These are phyloP conservation scores for Nemapogon koenigi DNA, from an alignment of 2,888 invertebrate genomes.

Conservation along the genomic window DNA sequence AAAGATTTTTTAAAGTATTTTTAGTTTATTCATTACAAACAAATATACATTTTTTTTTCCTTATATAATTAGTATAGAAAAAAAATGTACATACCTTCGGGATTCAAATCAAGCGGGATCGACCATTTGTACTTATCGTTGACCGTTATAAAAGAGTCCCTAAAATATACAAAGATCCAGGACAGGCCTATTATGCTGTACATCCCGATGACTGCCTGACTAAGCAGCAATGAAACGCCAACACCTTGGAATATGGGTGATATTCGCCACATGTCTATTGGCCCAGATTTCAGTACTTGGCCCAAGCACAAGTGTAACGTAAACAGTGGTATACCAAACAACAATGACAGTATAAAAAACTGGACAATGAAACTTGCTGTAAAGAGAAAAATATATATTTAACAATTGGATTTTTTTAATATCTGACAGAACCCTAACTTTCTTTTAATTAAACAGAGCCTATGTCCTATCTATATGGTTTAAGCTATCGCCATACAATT, in stretches of 20 bases:
- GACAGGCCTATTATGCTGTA: conserved; percentile 90
- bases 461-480: too few relatives aligned
- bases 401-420: background rate
- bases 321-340: conserved; percentile 84
- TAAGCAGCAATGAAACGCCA: conserved; percentile 79
- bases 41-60: too few relatives aligned
- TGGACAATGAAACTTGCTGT: conserved; percentile 86
- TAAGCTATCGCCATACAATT: too few relatives aligned
- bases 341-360: conserved; percentile 81
- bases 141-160: conserved; percentile 85
- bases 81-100: conserved; percentile 68
- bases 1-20: too few relatives aligned
- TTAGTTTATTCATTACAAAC: too few relatives aligned
- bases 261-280: conserved; percentile 92
- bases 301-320: conserved; percentile 87
- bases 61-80: too few relatives aligned
- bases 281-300: conserved; percentile 82
- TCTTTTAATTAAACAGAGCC: too few relatives aligned
- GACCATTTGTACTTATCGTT: conserved; percentile 84
- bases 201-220: conserved; percentile 82
- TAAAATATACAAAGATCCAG: conserved; percentile 89
- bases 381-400: conserved; percentile 29
- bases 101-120: conserved; percentile 72
- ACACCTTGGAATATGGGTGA: conserved; percentile 92
- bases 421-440: too few relatives aligned